Conservation (phyloP, 1,140 invertebrate genomes). For the Anthonomus grandis region DNA sequence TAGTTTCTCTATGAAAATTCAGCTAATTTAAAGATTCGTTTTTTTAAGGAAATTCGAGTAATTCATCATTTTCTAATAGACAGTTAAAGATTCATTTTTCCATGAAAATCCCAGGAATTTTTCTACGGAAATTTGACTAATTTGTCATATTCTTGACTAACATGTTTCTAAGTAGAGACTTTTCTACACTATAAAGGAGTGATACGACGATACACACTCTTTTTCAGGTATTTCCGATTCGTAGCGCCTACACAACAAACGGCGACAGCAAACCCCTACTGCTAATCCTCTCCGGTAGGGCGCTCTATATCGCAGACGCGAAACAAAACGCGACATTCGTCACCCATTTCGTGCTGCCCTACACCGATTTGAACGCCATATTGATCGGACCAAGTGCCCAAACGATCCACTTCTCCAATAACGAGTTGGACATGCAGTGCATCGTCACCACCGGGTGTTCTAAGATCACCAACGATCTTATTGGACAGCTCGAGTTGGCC, state of each 20-base stretch:
- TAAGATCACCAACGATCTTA: conserved; percentile 60
- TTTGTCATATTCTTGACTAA: too few species aligned
- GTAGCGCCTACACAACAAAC: conserved; percentile 69
- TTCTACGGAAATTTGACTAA: too few species aligned
- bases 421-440: conserved; percentile 65
- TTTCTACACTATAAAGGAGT: too few species aligned
- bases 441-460: conserved; percentile 65
- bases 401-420: conserved; percentile 66
- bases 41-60: too few species aligned
- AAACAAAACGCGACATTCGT: conserved; percentile 56
- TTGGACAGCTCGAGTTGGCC: conserved; percentile 61
- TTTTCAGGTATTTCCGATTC: conserved; percentile 64
- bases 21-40: too few species aligned
- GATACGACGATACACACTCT: too few species aligned
- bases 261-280: conserved; percentile 71
- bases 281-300: conserved; percentile 68
- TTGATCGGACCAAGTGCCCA: conserved; percentile 66
- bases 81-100: too few species aligned
- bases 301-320: conserved; percentile 65
- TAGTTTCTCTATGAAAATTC: too few species aligned
- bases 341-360: conserved; percentile 66
- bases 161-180: too few species aligned
- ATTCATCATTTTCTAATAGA: too few species aligned
- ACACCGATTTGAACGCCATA: conserved; percentile 77
- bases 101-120: too few species aligned